These are phyloP conservation scores for Epizoanthus stellaris DNA, from an alignment of 92 coral and sea anemone genomes.

Conservation along the genomic window DNA sequence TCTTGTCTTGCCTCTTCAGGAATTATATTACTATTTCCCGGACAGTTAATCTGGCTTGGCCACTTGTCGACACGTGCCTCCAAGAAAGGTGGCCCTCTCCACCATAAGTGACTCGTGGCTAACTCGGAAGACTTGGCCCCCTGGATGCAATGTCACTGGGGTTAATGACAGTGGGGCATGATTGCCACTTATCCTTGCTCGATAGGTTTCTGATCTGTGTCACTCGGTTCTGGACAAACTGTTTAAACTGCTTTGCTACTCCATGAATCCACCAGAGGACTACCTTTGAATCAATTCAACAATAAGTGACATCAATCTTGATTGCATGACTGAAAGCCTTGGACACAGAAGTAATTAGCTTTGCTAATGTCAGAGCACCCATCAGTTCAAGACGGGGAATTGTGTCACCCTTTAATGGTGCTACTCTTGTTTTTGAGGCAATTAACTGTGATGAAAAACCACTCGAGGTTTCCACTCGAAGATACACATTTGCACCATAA, in stretches of 20 bases:
- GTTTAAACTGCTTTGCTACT: conserved; percentile 37
- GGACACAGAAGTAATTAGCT: conserved; percentile 30
- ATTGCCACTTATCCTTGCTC: conserved; percentile 41
- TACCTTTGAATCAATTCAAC: conserved; percentile 51
- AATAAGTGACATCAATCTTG: conserved; percentile 1
- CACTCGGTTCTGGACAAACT: conserved; percentile 55
- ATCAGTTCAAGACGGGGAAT: conserved; percentile 61
- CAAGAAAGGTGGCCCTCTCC: conserved; percentile 36
- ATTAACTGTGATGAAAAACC: conserved; percentile 35
- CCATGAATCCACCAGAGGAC: conserved; percentile 60
- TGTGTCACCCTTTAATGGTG: conserved; percentile 32
- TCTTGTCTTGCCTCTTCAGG: neutral
- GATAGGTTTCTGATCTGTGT: conserved; percentile 34
- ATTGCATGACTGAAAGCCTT: conserved; percentile 14
- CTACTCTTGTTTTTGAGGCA: neutral
- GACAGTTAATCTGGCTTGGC: conserved; percentile 5
- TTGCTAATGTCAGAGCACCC: conserved; percentile 53
- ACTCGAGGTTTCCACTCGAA: conserved; percentile 44
- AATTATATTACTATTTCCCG: neutral
- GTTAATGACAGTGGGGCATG: conserved; percentile 45
- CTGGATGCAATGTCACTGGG: conserved; percentile 57
- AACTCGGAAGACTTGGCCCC: conserved; percentile 39
- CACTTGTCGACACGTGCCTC: conserved; percentile 6
- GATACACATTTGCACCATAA: conserved; percentile 50
- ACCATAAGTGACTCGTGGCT: conserved; percentile 25